Evolutionary conservation across 37 sponge, comb jelly and placozoan species (phyloP), one percentile per base, ranked within the genome.

Genomic region (Tethya wilhelma): DNA sequence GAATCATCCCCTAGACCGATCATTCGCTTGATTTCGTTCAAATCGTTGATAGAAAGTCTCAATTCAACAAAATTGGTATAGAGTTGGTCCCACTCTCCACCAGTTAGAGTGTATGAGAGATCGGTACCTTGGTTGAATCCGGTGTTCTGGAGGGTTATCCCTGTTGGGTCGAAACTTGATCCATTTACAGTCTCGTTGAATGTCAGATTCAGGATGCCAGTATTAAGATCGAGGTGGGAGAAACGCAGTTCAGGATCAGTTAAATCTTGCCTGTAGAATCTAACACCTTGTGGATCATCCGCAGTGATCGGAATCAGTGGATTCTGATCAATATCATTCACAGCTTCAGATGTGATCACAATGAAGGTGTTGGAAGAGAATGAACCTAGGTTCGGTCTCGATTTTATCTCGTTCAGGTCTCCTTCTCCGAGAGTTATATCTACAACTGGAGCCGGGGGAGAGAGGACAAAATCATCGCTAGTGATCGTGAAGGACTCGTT

Each of bases 151-250:
- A 94, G 17, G 5, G 82, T 84, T 8, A 94, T 84, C 17, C 32
- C 77, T 2, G 58, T 75, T 30, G 95, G 80, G 49, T 76, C 38
- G 32, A 94, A 90, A 42, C 88, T 85, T 17, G 83, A 82, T 2
- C 92, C 91, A 78, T 89, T 90, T 29, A 95, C 83, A 20, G 89
- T 88, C 64, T 95, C 95, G 14, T 62, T 55, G 76, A 95, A 95
- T 12, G 66, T 74, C 37, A 95, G 45, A 0, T 23, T 29, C 34
- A 95, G 64, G 8, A 40, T 28, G 3, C 89, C 95, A 36, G 40
- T 76, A 60, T 95, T 81, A 83, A 95, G 56, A 59, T 95, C 86
- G 1, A 95, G 72, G 5, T 49, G 43, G 39, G 87, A 96, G 12
- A 4, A 30, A 19, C 53, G 64, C 33, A 96, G 59, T 33, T 34